These are phyloP conservation scores for Neogale vison DNA, from an alignment of 2,113 vertebrate genomes.

Conservation along the genomic window DNA sequence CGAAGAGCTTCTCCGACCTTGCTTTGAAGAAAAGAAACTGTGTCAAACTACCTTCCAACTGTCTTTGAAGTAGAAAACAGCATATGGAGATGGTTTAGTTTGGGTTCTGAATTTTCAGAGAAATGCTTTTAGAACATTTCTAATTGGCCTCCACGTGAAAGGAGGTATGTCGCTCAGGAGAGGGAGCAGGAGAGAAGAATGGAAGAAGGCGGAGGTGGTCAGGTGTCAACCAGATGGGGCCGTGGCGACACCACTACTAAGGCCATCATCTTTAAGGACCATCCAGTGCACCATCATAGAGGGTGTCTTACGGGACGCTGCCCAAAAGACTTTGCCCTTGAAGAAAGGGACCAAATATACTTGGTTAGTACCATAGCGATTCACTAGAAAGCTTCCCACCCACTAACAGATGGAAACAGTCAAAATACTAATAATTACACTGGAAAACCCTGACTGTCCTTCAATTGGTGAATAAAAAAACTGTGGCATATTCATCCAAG, in stretches of 20 bases:
- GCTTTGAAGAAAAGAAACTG: neutral
- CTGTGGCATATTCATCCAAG: neutral
- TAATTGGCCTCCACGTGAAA: neutral
- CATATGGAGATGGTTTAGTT: constrained; percentile 61
- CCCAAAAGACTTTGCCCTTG: neutral
- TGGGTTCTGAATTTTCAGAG: neutral
- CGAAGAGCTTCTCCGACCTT: neutral
- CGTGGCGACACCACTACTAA: neutral
- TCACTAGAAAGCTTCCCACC: neutral
- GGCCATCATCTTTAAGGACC: neutral
- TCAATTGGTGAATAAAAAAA: neutral
- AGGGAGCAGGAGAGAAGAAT: neutral
- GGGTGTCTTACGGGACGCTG: neutral
- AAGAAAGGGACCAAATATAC: neutral
- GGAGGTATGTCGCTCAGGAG: neutral
- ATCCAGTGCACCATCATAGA: neutral
- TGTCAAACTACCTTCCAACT: neutral
- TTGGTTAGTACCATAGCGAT: neutral
- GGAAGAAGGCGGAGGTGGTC: neutral
- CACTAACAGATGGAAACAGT: neutral
- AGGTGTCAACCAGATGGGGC: neutral
- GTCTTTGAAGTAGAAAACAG: constrained; percentile 40
- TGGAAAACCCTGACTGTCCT: neutral
- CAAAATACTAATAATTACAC: neutral
- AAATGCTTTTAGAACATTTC: neutral